A percentile compares a stretch with the other conserved stretches of the same genome.
Evolutionary conservation across 2,797 vertebrate genomes (phyloP).

Genomic region (Aldrovandia affinis): DNA sequence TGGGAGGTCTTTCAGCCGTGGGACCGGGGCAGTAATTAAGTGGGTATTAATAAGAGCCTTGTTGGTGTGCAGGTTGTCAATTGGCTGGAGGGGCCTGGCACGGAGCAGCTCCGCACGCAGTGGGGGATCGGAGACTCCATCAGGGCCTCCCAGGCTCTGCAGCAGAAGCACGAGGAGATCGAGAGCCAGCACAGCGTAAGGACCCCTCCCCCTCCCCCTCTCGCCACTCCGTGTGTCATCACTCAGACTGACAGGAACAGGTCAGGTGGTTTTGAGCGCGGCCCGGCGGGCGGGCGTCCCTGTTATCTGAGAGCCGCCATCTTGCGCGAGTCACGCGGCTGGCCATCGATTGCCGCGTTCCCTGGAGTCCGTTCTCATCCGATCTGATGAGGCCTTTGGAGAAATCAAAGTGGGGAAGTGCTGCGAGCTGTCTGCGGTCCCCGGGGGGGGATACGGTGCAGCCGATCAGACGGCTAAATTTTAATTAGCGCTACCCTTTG

Average conservation of each 20-base stretch:
- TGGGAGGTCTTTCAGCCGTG: not conserved
- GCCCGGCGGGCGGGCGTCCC: not conserved
- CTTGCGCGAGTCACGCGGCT: not conserved
- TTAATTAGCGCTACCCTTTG: not conserved
- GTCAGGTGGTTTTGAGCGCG: not conserved
- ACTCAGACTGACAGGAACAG: slow-evolving; percentile 6
- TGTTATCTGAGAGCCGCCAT: not conserved
- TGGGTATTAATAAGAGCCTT: not conserved
- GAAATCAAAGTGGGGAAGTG: too few relatives aligned
- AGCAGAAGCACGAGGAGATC: slow-evolving; percentile 97
- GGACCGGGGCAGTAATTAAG: not conserved
- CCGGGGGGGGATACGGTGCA: not conserved
- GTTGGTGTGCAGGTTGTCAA: slow-evolving; percentile 84
- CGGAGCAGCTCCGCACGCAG: slow-evolving; percentile 91
- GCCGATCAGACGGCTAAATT: not conserved
- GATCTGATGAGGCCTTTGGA: too few relatives aligned
- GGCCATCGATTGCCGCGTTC: too few relatives aligned
- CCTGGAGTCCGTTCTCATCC: not conserved
- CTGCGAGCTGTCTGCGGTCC: not conserved
- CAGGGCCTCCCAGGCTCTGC: slow-evolving; percentile 91
- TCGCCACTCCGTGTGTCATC: not conserved
- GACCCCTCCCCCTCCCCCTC: not conserved
- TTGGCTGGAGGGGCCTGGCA: slow-evolving; percentile 97
- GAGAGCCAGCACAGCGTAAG: slow-evolving; percentile 98
- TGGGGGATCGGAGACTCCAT: slow-evolving; percentile 97